Conservation (phyloP, 2,797 vertebrate species). For the Synaphobranchus kaupii region DNA sequence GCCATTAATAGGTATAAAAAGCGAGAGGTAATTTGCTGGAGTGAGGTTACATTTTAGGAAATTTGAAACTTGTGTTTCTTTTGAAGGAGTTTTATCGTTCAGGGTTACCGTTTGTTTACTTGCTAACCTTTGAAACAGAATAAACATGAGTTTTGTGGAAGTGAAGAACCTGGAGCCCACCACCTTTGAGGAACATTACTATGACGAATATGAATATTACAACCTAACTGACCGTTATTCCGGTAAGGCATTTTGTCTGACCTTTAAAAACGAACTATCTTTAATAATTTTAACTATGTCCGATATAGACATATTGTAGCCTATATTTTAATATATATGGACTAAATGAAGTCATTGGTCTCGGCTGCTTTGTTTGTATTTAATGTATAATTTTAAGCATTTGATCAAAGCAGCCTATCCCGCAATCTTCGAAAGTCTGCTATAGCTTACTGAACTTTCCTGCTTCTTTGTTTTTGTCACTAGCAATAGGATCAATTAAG, state of each 20-base stretch:
- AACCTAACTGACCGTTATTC: conserved; percentile 77
- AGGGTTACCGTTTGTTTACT: not conserved
- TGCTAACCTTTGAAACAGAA: not conserved
- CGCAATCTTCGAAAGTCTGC: not conserved
- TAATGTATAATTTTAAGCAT: not conserved
- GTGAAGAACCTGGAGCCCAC: conserved; percentile 74
- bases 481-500: not conserved
- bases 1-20: not conserved
- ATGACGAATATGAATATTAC: conserved; percentile 83
- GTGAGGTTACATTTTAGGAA: not conserved
- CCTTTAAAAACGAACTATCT: not conserved
- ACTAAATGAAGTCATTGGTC: not conserved
- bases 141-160: conserved; percentile 72
- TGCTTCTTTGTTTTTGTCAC: not conserved
- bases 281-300: not conserved
- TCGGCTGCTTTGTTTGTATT: not conserved
- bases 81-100: not conserved
- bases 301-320: not conserved
- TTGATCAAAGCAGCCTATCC: not conserved
- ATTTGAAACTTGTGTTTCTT: not conserved
- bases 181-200: conserved; percentile 70
- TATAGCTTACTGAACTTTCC: not conserved
- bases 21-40: not conserved
- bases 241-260: conserved; percentile 62
- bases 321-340: not conserved